Percentiles rank a stretch among this genome's conserved stretches.
Conservation (phyloP, 2,888 invertebrate genomes). For the Sylvicola cinctus region DNA sequence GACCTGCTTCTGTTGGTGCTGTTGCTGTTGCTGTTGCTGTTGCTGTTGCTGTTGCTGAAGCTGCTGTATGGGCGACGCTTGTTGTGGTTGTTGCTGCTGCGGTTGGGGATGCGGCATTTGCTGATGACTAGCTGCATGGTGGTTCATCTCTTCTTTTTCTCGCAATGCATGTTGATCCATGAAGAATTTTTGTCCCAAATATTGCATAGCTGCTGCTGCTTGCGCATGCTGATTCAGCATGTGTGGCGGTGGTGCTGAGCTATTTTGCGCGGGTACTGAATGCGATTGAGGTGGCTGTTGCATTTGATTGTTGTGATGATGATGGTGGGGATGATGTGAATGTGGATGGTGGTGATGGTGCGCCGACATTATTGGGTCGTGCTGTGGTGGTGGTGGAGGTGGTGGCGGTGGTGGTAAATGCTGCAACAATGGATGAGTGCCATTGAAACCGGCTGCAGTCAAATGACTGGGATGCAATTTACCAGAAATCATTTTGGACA, state of each 20-base stretch:
- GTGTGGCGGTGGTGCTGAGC: constrained; percentile 37
- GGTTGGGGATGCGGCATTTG: constrained; percentile 27
- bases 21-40: constrained; percentile 15
- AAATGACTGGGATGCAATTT: constrained; percentile 37
- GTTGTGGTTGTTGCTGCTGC: constrained; percentile 15
- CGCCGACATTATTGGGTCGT: constrained; percentile 10
- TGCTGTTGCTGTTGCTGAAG: constrained; percentile 14
- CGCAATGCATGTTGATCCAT: constrained; percentile 29
- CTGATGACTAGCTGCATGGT: constrained; percentile 24
- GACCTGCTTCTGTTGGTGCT: constrained; percentile 19
- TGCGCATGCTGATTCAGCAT: constrained; percentile 30
- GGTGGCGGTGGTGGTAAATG: no score
- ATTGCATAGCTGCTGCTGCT: constrained; percentile 28
- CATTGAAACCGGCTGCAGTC: constrained; percentile 39
- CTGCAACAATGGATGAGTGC: constrained; percentile 32
- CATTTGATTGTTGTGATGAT: constrained; percentile 44
- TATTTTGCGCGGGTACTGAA: constrained; percentile 53
- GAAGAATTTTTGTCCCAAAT: constrained; percentile 29
- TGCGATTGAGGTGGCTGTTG: constrained; percentile 64
- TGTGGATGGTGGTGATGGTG: constrained; percentile 16
- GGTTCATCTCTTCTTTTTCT: constrained; percentile 33
- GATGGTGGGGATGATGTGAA: constrained; percentile 34
- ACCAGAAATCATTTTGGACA: constrained; percentile 42
- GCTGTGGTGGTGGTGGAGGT: no score
- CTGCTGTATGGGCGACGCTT: constrained; percentile 16